phyloP scores from a whole-genome alignment of 2,113 vertebrate genomes.

The Dryoscopus gambensis region DNA sequence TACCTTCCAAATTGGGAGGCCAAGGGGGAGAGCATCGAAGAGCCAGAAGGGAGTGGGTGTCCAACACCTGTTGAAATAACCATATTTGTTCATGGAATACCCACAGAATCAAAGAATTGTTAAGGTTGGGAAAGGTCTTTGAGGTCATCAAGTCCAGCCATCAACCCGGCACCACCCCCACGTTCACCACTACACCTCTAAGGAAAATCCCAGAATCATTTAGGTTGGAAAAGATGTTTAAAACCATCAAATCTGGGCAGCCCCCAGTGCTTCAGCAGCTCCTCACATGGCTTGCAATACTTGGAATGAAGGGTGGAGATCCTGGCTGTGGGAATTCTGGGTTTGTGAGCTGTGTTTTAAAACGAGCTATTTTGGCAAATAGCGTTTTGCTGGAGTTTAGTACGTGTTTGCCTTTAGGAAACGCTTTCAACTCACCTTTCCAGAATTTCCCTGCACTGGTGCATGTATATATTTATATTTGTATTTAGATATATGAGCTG shows the following conservation, averaged over 20 bases:
- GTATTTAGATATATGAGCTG: accelerated
- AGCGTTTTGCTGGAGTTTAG: not conserved
- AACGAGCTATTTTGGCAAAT: not conserved
- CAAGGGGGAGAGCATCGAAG: not conserved
- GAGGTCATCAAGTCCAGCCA: not conserved
- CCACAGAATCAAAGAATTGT: accelerated
- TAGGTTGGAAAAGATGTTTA: not conserved
- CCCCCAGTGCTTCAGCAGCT: not conserved
- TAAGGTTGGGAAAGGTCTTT: not conserved
- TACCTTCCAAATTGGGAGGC: accelerated
- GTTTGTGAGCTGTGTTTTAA: not conserved
- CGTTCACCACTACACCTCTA: accelerated
- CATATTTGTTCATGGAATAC: accelerated
- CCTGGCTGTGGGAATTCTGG: not conserved
- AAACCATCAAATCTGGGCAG: not conserved
- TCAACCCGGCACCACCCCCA: not conserved
- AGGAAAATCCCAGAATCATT: not conserved
- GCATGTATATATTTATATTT: not conserved
- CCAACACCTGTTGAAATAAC: conserved; percentile 36
- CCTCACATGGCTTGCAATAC: accelerated
- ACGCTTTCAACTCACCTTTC: accelerated
- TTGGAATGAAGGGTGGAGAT: not conserved
- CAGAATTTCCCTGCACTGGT: not conserved
- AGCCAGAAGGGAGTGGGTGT: not conserved
- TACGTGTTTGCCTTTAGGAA: not conserved